A percentile compares a stretch with the other conserved stretches of the same genome.
These are phyloP conservation scores for Ciconia boyciana DNA, from an alignment of 2,113 vertebrate species.

Conservation along the genomic window DNA sequence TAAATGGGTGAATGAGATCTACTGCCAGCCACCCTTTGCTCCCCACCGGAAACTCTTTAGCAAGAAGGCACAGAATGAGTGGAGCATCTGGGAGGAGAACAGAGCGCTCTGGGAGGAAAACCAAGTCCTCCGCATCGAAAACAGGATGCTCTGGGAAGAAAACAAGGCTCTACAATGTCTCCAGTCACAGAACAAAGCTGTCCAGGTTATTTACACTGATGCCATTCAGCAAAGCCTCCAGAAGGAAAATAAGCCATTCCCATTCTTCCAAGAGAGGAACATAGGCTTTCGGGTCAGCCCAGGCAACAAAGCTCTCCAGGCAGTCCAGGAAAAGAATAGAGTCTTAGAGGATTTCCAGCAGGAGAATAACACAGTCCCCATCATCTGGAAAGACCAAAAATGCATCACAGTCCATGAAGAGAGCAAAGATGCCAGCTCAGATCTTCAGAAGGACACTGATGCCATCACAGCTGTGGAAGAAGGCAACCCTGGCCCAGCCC, in stretches of 20 bases:
- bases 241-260: not conserved
- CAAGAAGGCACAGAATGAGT: conserved; percentile 43
- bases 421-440: not conserved
- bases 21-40: conserved; percentile 17
- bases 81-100: conserved; percentile 68
- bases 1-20: conserved; percentile 60
- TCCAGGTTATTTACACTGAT: conserved; percentile 24
- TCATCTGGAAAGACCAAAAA: conserved; percentile 1
- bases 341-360: conserved; percentile 40
- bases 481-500: not conserved
- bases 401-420: not conserved
- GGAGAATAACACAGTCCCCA: not conserved
- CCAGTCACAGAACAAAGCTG: conserved; percentile 41
- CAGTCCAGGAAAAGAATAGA: conserved; percentile 20
- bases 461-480: not conserved
- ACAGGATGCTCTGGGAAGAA: conserved; percentile 61
- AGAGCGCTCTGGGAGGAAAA: conserved; percentile 65
- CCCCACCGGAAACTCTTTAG: conserved; percentile 4
- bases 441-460: not conserved
- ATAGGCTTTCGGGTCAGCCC: not conserved
- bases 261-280: not conserved
- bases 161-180: conserved; percentile 63
- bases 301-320: conserved; percentile 15
- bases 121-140: conserved; percentile 46
- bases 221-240: not conserved